Evolutionary conservation across 1,140 invertebrate species (phyloP).

Genomic region (Orchesella cincta): DNA sequence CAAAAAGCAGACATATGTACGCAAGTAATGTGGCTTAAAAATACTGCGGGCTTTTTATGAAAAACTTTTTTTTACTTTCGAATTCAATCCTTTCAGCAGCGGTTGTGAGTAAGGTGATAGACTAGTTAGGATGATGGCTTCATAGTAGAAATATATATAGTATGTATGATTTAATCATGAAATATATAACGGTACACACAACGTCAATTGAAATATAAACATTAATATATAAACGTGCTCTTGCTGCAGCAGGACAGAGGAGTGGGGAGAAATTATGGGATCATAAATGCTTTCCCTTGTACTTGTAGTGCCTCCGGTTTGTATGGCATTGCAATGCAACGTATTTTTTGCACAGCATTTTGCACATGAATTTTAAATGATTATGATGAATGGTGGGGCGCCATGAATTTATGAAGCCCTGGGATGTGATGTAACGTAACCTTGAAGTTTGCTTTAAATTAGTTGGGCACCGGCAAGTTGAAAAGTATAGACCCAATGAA

Average conservation of each 20-base stretch:
- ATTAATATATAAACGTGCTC: neutral
- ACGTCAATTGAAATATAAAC: neutral
- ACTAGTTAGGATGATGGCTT: neutral
- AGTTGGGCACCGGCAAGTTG: too few species aligned
- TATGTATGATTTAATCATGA: neutral
- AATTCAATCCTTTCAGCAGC: neutral
- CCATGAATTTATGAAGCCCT: neutral
- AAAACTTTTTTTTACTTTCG: neutral
- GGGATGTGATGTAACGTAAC: neutral
- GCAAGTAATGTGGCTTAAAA: neutral
- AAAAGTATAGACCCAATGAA: too few species aligned
- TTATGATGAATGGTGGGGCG: slow-evolving; percentile 1
- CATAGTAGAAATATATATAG: neutral
- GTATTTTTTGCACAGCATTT: neutral
- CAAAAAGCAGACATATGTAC: too few species aligned
- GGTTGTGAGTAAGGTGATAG: neutral
- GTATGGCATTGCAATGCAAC: neutral
- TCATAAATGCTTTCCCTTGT: neutral
- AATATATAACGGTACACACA: neutral
- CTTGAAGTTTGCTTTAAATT: too few species aligned
- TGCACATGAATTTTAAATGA: slow-evolving; percentile 13
- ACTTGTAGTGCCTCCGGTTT: neutral
- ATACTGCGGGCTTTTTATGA: neutral
- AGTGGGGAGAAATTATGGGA: neutral
- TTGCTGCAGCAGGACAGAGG: neutral